Base-by-base conservation (phyloP, 2,113 vertebrate species). In the Pygoscelis adeliae region DNA sequence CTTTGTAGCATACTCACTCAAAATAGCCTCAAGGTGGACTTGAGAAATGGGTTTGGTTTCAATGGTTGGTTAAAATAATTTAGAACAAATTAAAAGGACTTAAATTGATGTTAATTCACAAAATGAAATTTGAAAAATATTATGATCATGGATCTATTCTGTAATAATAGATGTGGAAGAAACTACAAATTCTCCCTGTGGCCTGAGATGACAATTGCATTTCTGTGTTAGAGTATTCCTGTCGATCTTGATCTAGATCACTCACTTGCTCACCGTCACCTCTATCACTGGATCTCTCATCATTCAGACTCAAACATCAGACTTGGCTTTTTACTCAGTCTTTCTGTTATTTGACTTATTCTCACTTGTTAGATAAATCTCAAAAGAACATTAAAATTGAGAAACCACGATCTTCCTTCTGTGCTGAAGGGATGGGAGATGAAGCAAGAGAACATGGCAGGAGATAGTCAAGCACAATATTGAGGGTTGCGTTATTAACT, bases 311-410 rank as follows among this genome's bases (percentile, higher is more conserved):
- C 86, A 27, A 11, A 23, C 11, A 47, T 9, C 69, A 58, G 30
- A 5, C 14, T 42, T 50, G 34, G 36, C 26, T 63, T 63, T 59
- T 59, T 5, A 13, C 56, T 67, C 29, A 17, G 6, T 23, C 67
- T n/a, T 40, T 19, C 40, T 77, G 5, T 38, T 86, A 7, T 29
- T 58, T 47, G 42, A 18, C 21, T 79, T 36, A 5, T 40, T 81
- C 55, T 55, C 1, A 0, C 38, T 19, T 7, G 9, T n/a, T 58
- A 20, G 36, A 55, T 38, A 26, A 32, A 42, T 36, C 46, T 65
- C 36, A 11, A 6, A 40, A 47, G n/a, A 3, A 0, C 21, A 10
- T 2, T 40, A 20, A 15, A n/a, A 11, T 20, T 26, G 40, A 27
- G 78, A 42, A 83, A 29, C 12, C 1, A 1, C 11, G 17, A 19